A percentile compares a stretch with the other conserved stretches of the same genome.
These are phyloP conservation scores for Aphis craccivora DNA, from an alignment of 1,140 invertebrate genomes.

Conservation along the genomic window DNA sequence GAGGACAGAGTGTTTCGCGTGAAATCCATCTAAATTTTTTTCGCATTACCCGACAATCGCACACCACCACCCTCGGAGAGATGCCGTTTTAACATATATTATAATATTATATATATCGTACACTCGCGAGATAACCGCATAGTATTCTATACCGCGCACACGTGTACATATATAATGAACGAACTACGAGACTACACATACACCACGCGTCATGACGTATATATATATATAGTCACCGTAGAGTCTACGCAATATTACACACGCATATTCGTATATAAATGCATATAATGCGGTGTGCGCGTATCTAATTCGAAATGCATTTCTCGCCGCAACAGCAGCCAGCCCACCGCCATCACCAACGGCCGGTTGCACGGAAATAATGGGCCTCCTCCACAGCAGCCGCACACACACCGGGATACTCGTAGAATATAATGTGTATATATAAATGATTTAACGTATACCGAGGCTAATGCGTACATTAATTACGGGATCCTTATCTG, in stretches of 20 bases:
- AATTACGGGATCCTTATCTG: slow-evolving; percentile 46
- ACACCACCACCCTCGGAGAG: no score
- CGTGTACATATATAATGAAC: neutral
- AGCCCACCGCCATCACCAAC: neutral
- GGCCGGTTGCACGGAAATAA: slow-evolving; percentile 19
- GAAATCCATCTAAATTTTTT: neutral
- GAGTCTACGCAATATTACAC: neutral
- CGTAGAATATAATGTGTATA: no score
- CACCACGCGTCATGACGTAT: no score
- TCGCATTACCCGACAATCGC: neutral
- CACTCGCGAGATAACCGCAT: neutral
- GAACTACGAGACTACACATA: neutral
- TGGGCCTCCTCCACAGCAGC: neutral
- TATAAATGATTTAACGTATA: neutral
- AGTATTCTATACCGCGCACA: neutral
- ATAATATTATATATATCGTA: neutral
- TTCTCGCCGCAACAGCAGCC: neutral
- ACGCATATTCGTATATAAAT: neutral
- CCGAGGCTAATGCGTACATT: slow-evolving; percentile 45
- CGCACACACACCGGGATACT: neutral
- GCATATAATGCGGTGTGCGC: neutral
- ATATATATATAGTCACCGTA: neutral
- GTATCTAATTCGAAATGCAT: slow-evolving; percentile 41
- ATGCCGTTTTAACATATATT: neutral
- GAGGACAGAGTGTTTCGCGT: neutral